phyloP scores from a whole-genome alignment of 1,140 invertebrate genomes.

The Caerostris darwini region DNA sequence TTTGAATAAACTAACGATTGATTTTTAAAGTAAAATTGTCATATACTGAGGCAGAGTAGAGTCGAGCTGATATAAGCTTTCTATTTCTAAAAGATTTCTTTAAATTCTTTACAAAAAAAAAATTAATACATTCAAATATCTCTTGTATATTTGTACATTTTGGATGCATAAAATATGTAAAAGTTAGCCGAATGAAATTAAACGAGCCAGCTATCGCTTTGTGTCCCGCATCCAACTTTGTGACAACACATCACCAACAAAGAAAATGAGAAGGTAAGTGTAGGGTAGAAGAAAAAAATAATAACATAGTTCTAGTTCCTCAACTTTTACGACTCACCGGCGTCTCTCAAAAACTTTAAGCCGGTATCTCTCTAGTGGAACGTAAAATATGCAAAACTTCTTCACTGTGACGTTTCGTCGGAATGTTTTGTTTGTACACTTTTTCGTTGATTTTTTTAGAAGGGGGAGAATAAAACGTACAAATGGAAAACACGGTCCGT shows the following conservation, averaged over 20 bases:
- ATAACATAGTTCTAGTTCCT: background rate
- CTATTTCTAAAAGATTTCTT: too few species aligned
- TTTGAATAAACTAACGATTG: too few species aligned
- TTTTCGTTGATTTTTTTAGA: background rate
- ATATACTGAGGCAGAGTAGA: too few species aligned
- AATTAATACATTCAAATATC: too few species aligned
- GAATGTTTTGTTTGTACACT: background rate
- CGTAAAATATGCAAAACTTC: slow-evolving; percentile 58
- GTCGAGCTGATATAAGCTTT: too few species aligned
- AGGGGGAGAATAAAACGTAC: background rate
- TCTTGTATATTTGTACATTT: too few species aligned
- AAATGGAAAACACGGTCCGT: slow-evolving; percentile 7
- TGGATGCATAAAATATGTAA: background rate
- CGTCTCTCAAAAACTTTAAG: slow-evolving; percentile 43
- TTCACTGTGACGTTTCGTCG: background rate
- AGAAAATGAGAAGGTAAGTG: background rate
- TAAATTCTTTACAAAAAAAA: too few species aligned
- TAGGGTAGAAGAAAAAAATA: background rate
- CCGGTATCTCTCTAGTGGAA: background rate
- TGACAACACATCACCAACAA: background rate
- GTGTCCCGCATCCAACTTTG: background rate
- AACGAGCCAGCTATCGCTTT: background rate
- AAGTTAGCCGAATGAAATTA: background rate
- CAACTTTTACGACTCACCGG: slow-evolving; percentile 50
- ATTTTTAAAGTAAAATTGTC: too few species aligned